phyloP scores from a whole-genome alignment of 2,113 vertebrate genomes.

The Chroicocephalus ridibundus region DNA sequence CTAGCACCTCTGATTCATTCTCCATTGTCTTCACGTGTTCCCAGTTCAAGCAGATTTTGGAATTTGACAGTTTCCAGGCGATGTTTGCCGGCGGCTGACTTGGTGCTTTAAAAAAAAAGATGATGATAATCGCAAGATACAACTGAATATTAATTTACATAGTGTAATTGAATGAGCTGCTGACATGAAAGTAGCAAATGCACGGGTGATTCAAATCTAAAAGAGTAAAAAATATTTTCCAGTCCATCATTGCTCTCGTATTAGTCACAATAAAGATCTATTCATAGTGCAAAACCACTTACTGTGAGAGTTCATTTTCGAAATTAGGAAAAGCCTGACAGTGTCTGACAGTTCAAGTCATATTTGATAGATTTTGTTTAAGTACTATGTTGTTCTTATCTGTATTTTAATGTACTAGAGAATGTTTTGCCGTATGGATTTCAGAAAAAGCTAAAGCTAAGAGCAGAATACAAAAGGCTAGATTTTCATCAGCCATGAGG shows the following conservation, averaged over 20 bases:
- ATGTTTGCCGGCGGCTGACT: slow-evolving; percentile 86
- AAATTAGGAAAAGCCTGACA: slow-evolving; percentile 46
- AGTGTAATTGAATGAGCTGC: not conserved
- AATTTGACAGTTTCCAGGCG: slow-evolving; percentile 87
- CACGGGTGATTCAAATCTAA: not conserved
- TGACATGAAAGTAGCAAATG: not conserved
- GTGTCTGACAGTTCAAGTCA: slow-evolving; percentile 14
- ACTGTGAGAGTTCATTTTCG: slow-evolving; percentile 10
- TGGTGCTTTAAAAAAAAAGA: slow-evolving; percentile 75
- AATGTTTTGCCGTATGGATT: not conserved
- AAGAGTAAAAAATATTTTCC: not conserved
- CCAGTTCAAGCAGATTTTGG: slow-evolving; percentile 90
- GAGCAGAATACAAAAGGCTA: not conserved
- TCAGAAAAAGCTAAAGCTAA: not conserved
- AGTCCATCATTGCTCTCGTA: not conserved
- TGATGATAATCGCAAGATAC: slow-evolving; percentile 44
- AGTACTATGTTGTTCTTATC: not conserved
- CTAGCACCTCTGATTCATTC: slow-evolving; percentile 89
- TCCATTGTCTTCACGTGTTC: slow-evolving; percentile 89
- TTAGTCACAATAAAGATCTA: slow-evolving; percentile 24
- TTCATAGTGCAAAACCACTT: slow-evolving; percentile 21
- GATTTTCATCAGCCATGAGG: not conserved
- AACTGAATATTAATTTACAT: slow-evolving; percentile 10
- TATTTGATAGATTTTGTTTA: not conserved
- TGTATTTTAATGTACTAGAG: not conserved